These are phyloP conservation scores for Dicerorhinus sumatrensis DNA, from an alignment of 2,113 vertebrate species.

Conservation along the genomic window DNA sequence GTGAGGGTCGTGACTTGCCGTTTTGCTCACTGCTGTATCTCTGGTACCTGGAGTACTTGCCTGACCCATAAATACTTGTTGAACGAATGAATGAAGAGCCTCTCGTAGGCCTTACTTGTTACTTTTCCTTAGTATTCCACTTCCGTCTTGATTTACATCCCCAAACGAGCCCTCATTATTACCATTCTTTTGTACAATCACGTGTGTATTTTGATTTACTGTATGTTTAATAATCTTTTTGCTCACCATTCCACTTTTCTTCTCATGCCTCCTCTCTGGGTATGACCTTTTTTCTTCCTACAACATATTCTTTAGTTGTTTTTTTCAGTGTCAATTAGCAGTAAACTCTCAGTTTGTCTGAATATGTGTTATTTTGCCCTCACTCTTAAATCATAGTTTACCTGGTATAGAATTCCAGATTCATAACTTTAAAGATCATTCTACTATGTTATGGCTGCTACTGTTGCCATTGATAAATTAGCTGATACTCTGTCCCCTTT, in stretches of 20 bases:
- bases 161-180: neutral
- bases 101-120: neutral
- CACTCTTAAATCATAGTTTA: neutral
- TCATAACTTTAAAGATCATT: neutral
- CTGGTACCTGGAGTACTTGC: neutral
- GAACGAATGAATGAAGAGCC: neutral
- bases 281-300: neutral
- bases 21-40: neutral
- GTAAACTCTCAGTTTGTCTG: neutral
- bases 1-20: neutral
- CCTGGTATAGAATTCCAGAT: neutral
- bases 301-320: neutral
- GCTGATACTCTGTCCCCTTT: neutral
- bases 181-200: neutral
- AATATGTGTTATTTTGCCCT: neutral
- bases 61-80: neutral
- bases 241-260: neutral
- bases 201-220: neutral
- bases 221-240: neutral
- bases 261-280: neutral
- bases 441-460: neutral
- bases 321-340: neutral
- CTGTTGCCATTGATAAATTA: constrained; percentile 1
- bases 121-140: neutral
- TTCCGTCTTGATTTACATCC: neutral